phyloP scores from a whole-genome alignment of 1,140 invertebrate species.

The Lepidurus packardi region DNA sequence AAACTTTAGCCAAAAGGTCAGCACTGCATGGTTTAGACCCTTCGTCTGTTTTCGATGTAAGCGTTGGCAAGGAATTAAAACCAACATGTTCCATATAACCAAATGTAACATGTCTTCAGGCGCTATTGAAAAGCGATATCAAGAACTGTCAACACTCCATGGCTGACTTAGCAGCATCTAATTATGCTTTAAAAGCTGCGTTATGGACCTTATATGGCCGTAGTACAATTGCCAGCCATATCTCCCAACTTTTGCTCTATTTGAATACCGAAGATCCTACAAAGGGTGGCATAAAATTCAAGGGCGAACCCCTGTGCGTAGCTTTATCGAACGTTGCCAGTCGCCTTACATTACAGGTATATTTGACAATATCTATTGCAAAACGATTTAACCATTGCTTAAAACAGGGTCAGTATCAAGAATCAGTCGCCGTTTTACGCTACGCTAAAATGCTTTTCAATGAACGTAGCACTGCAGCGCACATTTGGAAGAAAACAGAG shows the following conservation, averaged over 20 bases:
- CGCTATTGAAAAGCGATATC: not conserved
- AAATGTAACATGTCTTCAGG: not conserved
- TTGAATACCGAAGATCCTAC: not conserved
- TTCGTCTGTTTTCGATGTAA: not conserved
- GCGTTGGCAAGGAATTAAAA: not conserved
- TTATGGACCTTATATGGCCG: not conserved
- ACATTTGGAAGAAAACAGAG: conserved; percentile 1
- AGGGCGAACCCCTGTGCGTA: not conserved
- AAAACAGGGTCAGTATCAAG: not conserved
- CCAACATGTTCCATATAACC: too few relatives aligned
- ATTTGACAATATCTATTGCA: not conserved
- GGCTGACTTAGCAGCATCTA: not conserved
- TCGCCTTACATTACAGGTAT: not conserved
- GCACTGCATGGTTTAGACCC: not conserved
- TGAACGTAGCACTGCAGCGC: not conserved
- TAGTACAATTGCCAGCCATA: not conserved
- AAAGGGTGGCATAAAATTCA: not conserved
- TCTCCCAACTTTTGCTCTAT: not conserved
- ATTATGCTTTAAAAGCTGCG: conserved; percentile 12
- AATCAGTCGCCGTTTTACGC: not conserved
- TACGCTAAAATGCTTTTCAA: not conserved
- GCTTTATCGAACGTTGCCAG: not conserved
- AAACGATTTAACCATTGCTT: not conserved
- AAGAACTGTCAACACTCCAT: not conserved
- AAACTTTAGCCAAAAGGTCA: not conserved